phyloP scores from a whole-genome alignment of 2,888 invertebrate species.

The Neoitamus cyanurus region DNA sequence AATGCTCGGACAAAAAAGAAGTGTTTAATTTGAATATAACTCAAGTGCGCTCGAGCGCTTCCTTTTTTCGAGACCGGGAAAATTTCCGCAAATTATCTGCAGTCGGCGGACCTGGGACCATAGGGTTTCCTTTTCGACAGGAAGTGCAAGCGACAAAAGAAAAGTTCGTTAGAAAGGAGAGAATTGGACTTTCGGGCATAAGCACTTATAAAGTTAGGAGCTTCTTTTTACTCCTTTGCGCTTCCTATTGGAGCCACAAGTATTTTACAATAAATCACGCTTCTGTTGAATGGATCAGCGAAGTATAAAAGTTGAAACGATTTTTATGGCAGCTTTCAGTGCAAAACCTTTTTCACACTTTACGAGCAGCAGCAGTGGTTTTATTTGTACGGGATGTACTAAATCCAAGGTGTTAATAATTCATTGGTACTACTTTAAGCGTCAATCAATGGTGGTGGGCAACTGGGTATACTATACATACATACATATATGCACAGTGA shows the following conservation, averaged over 20 bases:
- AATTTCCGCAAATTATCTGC: neutral
- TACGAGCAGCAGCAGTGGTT: too few species aligned
- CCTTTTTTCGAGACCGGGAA: neutral
- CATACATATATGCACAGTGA: too few species aligned
- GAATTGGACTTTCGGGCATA: neutral
- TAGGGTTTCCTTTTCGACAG: neutral
- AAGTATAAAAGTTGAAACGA: neutral
- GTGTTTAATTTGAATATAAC: constrained; percentile 1
- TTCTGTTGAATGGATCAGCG: neutral
- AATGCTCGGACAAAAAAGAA: neutral
- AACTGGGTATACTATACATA: too few species aligned
- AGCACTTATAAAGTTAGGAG: neutral
- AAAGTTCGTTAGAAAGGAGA: neutral
- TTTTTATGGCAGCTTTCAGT: neutral
- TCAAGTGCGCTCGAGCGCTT: neutral
- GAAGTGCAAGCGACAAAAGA: neutral
- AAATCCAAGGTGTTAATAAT: too few species aligned
- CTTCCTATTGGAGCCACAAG: neutral
- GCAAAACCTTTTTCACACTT: too few species aligned
- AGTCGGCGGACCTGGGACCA: neutral
- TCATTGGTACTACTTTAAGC: too few species aligned
- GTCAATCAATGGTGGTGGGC: too few species aligned
- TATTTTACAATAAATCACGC: neutral
- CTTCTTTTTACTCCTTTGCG: neutral
- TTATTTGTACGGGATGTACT: too few species aligned